These are phyloP conservation scores for Aramus guarauna DNA, from an alignment of 2,113 vertebrate species.

Conservation along the genomic window DNA sequence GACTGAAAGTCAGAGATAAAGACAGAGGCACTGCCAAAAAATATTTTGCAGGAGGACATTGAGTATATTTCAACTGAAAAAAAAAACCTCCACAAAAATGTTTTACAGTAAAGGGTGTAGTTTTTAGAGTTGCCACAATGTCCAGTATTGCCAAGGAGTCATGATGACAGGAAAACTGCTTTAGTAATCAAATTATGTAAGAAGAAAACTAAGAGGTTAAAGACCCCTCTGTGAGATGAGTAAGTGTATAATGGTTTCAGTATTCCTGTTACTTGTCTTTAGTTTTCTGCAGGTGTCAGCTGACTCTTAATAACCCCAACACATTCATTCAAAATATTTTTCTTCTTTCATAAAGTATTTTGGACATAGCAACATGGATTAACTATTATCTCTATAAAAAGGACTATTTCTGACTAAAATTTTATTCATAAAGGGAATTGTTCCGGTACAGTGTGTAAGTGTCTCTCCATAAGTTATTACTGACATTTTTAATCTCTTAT, in stretches of 20 bases:
- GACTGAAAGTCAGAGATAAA: constrained; percentile 19
- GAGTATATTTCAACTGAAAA: not conserved
- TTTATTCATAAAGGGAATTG: not conserved
- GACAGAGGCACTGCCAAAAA: not conserved
- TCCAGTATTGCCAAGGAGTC: not conserved
- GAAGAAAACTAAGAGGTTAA: constrained; percentile 18
- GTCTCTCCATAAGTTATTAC: not conserved
- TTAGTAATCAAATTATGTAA: not conserved
- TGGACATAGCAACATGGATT: not conserved
- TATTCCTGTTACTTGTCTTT: not conserved
- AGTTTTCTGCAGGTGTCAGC: not conserved
- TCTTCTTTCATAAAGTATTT: constrained; percentile 7
- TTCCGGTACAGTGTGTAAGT: not conserved
- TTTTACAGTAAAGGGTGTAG: not conserved
- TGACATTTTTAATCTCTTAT: not conserved
- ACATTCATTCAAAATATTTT: constrained; percentile 27
- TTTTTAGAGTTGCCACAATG: not conserved
- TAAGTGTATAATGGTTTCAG: not conserved
- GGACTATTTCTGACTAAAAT: not conserved
- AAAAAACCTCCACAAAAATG: not conserved
- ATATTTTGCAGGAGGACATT: not conserved
- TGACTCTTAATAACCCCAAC: not conserved
- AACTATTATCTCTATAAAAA: not conserved
- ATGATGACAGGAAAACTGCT: not conserved
- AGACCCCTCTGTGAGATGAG: not conserved